These are phyloP conservation scores for Diarsia mendica DNA, from an alignment of 2,888 invertebrate genomes.

Conservation along the genomic window DNA sequence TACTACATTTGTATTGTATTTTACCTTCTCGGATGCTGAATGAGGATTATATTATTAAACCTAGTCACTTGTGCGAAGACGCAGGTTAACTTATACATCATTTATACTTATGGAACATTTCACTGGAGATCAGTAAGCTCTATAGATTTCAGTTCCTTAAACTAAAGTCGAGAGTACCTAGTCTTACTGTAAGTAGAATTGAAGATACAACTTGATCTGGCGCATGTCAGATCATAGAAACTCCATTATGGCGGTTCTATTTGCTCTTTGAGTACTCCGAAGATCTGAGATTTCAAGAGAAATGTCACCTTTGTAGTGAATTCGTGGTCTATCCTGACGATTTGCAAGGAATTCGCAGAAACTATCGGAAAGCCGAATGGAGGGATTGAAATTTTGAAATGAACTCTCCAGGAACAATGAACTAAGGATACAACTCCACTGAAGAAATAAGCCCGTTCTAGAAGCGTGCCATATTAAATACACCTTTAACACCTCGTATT, in stretches of 20 bases:
- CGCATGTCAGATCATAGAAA: neutral
- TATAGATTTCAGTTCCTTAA: neutral
- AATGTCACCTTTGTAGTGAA: no score
- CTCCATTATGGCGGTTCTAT: no score
- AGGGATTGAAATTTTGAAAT: no score
- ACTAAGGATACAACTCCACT: constrained; percentile 38
- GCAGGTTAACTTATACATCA: no score
- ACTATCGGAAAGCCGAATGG: neutral
- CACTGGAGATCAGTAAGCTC: no score
- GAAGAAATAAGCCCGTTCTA: constrained; percentile 49
- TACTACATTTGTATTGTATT: no score
- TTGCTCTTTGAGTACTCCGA: neutral
- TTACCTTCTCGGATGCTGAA: no score
- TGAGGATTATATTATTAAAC: no score
- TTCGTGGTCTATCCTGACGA: neutral
- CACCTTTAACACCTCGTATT: constrained; percentile 14
- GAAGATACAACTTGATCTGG: neutral
- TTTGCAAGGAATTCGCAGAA: neutral
- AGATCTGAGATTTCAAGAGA: no score
- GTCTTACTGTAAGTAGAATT: neutral
- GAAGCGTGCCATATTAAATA: constrained; percentile 25
- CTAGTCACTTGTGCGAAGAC: no score
- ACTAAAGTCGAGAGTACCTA: neutral
- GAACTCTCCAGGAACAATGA: constrained; percentile 24
- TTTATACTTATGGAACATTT: no score